Evolutionary conservation across 1,140 invertebrate genomes (phyloP).

Genomic region (Drosophila pectinifera): DNA sequence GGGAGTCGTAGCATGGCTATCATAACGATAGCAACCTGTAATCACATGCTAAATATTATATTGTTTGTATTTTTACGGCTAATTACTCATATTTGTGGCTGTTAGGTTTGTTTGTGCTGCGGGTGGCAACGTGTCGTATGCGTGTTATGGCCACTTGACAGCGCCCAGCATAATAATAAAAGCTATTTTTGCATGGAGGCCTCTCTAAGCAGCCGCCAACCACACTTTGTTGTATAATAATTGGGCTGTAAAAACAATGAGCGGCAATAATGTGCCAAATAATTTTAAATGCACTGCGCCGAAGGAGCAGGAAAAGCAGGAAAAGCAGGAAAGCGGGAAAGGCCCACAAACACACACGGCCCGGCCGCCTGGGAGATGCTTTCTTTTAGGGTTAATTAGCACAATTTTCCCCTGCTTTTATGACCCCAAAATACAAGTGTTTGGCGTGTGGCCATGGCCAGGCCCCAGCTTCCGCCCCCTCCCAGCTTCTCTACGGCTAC

Average conservation of each 20-base stretch:
- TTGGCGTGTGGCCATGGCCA: slow-evolving; percentile 73
- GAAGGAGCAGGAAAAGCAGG: background rate
- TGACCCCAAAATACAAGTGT: slow-evolving; percentile 76
- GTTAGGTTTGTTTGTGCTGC: slow-evolving; percentile 14
- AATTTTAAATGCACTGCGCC: slow-evolving; percentile 73
- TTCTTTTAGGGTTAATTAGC: slow-evolving; percentile 83
- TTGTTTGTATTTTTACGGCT: slow-evolving; percentile 71
- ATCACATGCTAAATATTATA: slow-evolving; percentile 67
- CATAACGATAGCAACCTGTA: slow-evolving; percentile 59
- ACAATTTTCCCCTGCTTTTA: slow-evolving; percentile 82
- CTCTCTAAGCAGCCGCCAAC: slow-evolving; percentile 15
- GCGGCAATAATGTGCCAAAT: slow-evolving; percentile 80
- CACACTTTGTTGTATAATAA: slow-evolving; percentile 63
- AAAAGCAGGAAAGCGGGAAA: slow-evolving; percentile 14
- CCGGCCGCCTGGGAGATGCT: slow-evolving; percentile 39
- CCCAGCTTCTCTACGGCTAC: slow-evolving; percentile 15
- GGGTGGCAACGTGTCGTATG: slow-evolving; percentile 60
- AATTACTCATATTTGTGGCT: slow-evolving; percentile 68
- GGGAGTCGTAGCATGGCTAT: slow-evolving; percentile 55
- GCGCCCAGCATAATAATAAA: slow-evolving; percentile 46
- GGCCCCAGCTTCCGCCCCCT: slow-evolving; percentile 59
- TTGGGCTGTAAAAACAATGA: slow-evolving; percentile 79
- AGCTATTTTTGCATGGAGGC: slow-evolving; percentile 63
- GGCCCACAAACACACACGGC: slow-evolving; percentile 41
- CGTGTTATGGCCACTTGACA: slow-evolving; percentile 74